phyloP scores from a whole-genome alignment of 1,140 invertebrate genomes.

The Drosophila takahashii region DNA sequence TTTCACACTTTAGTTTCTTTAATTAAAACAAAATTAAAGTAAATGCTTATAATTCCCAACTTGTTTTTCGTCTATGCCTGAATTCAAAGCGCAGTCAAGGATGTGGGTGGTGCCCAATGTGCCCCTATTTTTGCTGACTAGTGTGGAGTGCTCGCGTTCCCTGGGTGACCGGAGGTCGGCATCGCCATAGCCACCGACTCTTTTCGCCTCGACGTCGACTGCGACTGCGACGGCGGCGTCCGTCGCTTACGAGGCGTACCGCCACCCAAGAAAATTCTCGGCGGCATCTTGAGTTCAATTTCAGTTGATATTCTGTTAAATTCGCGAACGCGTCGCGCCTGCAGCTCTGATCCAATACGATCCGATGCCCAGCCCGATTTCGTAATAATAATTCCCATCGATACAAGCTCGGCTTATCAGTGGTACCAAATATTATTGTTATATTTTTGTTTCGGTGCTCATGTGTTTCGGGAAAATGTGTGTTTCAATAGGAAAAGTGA shows the following conservation, averaged over 20 bases:
- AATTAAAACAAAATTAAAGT: not conserved
- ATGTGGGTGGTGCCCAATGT: no score
- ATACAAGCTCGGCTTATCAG: constrained; percentile 24
- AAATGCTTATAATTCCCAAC: not conserved
- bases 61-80: not conserved
- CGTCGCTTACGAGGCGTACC: constrained; percentile 31
- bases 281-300: constrained; percentile 78
- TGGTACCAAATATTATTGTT: not conserved
- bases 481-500: not conserved
- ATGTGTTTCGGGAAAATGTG: not conserved
- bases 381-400: constrained; percentile 5
- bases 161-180: constrained; percentile 49
- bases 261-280: constrained; percentile 77
- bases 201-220: constrained; percentile 17
- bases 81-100: not conserved
- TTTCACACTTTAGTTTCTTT: no score
- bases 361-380: constrained; percentile 20
- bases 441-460: constrained; percentile 24
- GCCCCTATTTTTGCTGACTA: constrained; percentile 13
- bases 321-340: constrained; percentile 79
- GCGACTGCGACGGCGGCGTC: constrained; percentile 26
- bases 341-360: constrained; percentile 34
- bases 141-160: constrained; percentile 48
- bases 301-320: constrained; percentile 83
- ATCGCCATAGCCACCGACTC: constrained; percentile 36